These are phyloP conservation scores for Dryas iulia DNA, from an alignment of 1,140 invertebrate genomes.

Conservation along the genomic window DNA sequence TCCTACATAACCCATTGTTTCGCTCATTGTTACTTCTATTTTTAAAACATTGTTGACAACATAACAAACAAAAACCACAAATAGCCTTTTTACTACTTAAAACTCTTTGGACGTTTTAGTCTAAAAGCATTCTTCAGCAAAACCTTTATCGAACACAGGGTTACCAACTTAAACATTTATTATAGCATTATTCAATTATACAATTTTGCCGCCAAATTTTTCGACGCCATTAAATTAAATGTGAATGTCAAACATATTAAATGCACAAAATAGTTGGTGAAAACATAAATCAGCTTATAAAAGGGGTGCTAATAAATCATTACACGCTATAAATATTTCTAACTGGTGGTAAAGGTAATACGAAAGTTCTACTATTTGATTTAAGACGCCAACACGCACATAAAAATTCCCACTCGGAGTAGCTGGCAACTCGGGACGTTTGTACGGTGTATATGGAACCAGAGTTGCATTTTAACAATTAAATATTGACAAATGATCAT, in stretches of 20 bases:
- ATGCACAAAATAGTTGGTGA: not conserved
- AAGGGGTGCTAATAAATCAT: conserved; percentile 1
- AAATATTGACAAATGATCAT: too few relatives aligned
- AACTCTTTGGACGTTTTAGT: conserved; percentile 27
- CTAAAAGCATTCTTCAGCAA: conserved; percentile 21
- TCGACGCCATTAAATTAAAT: not conserved
- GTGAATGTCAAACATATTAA: not conserved
- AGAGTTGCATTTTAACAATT: too few relatives aligned
- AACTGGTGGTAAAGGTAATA: not conserved
- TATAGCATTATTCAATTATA: not conserved
- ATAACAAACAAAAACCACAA: conserved; percentile 11
- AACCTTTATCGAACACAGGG: conserved; percentile 17
- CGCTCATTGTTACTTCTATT: conserved; percentile 1
- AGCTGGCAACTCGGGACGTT: conserved; percentile 33
- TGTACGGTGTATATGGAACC: conserved; percentile 42
- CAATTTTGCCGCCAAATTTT: not conserved
- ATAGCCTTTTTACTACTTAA: conserved; percentile 30
- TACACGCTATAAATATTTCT: conserved; percentile 6
- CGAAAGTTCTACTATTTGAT: conserved; percentile 2
- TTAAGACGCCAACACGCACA: conserved; percentile 13
- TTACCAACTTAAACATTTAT: not conserved
- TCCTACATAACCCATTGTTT: conserved; percentile 11
- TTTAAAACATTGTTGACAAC: conserved; percentile 3
- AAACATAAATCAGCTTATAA: conserved; percentile 2
- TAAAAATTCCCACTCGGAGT: conserved; percentile 34